These are phyloP conservation scores for Helobdella robusta DNA, from an alignment of 2,888 invertebrate species.

Conservation along the genomic window DNA sequence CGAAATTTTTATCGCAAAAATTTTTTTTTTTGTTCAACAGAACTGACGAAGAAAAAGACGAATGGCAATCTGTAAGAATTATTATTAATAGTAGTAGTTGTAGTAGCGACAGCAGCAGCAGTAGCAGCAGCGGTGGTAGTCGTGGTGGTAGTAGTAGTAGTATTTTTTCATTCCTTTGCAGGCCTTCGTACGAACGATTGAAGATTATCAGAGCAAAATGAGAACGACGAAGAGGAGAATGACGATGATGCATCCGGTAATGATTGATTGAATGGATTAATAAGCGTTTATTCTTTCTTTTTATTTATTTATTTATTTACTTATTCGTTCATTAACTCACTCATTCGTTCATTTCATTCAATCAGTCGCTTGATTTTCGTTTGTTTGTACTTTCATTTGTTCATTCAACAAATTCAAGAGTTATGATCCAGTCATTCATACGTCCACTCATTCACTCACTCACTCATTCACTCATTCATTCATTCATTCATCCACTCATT, in stretches of 20 bases:
- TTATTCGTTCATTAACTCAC: too few species aligned
- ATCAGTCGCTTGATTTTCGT: neutral
- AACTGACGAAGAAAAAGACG: conserved; percentile 48
- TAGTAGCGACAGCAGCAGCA: neutral
- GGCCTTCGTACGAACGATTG: conserved; percentile 4
- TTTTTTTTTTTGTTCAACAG: conserved; percentile 32
- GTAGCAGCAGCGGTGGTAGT: neutral
- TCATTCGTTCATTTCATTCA: too few species aligned
- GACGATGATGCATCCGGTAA: conserved; percentile 15
- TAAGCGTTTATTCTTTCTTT: neutral
- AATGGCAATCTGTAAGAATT: conserved; percentile 52
- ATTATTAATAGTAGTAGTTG: neutral
- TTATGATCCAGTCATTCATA: too few species aligned
- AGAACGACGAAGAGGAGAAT: conserved; percentile 11
- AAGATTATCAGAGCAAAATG: conserved; percentile 15
- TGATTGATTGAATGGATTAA: too few species aligned
- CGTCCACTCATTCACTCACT: too few species aligned
- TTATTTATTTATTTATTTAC: too few species aligned
- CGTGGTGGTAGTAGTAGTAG: neutral
- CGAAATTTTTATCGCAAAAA: neutral
- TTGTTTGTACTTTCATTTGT: neutral
- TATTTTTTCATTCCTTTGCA: neutral
- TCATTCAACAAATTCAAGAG: too few species aligned
- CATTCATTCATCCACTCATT: too few species aligned
- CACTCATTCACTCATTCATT: too few species aligned